Percentiles rank a stretch among this genome's conserved stretches.
Evolutionary conservation across 2,888 invertebrate genomes (phyloP).

Genomic region (Muscina levida): DNA sequence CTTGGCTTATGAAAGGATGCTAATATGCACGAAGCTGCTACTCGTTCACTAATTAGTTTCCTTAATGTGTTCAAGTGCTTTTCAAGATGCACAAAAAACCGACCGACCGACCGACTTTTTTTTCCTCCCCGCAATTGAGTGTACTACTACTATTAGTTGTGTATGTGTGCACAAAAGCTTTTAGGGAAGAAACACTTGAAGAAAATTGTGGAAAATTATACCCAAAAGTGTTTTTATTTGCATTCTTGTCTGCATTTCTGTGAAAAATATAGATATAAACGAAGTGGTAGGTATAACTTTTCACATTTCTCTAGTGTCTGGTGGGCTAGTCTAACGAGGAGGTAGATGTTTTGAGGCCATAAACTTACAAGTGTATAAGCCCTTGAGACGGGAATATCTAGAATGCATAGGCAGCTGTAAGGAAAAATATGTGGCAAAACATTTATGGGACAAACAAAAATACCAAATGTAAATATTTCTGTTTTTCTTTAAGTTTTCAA

Average conservation of each 20-base stretch:
- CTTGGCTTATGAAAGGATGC: slow-evolving; percentile 23
- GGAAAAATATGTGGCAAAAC: background rate
- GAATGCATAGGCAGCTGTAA: background rate
- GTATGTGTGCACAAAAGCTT: slow-evolving; percentile 18
- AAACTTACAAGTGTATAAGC: slow-evolving; percentile 52
- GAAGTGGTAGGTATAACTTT: background rate
- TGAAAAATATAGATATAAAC: background rate
- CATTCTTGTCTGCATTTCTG: slow-evolving; percentile 26
- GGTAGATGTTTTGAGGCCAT: slow-evolving; percentile 2
- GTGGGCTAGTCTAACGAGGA: background rate
- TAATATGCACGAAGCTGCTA: slow-evolving; percentile 16
- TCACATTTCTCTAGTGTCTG: too few species aligned
- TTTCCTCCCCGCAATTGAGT: slow-evolving; percentile 7
- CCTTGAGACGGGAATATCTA: slow-evolving; percentile 46
- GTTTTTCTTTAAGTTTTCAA: background rate
- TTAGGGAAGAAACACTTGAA: slow-evolving; percentile 50
- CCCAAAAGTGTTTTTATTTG: slow-evolving; percentile 53
- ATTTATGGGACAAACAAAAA: slow-evolving; percentile 9
- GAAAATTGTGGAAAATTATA: slow-evolving; percentile 43
- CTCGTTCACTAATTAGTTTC: slow-evolving; percentile 50
- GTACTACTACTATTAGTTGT: background rate
- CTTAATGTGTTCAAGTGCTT: slow-evolving; percentile 24
- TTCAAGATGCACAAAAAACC: background rate
- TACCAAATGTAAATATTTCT: slow-evolving; percentile 3
- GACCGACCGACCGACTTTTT: slow-evolving; percentile 12